phyloP scores from a whole-genome alignment of 1,140 invertebrate species.

The Cardiocondyla obscurior region DNA sequence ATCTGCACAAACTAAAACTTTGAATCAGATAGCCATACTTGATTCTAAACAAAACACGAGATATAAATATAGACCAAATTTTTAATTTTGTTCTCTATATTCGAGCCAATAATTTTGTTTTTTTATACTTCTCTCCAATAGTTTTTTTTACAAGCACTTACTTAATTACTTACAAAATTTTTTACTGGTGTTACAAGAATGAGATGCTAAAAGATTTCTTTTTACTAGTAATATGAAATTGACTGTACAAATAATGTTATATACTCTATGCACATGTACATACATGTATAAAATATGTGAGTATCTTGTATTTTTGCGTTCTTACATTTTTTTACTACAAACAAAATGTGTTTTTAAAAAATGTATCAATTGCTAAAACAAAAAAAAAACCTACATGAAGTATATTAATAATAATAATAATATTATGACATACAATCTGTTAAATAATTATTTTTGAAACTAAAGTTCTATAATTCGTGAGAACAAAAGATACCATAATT shows the following conservation, averaged over 20 bases:
- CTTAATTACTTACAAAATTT: background rate
- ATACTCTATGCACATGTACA: background rate
- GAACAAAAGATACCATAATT: background rate
- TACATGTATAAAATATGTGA: conserved; percentile 1
- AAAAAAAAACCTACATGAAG: background rate
- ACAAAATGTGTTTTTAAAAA: background rate
- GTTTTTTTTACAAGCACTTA: conserved; percentile 6
- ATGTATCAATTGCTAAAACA: background rate
- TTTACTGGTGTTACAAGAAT: background rate
- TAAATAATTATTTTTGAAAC: background rate
- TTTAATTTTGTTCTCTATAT: background rate
- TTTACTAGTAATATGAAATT: background rate
- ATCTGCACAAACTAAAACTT: conserved; percentile 7
- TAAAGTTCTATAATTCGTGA: background rate
- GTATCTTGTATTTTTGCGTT: background rate
- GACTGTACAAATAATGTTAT: conserved; percentile 12
- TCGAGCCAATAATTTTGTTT: background rate
- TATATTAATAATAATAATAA: background rate
- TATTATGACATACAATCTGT: background rate
- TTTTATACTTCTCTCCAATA: background rate
- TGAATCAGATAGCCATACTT: background rate
- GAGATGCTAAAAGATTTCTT: background rate
- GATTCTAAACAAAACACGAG: background rate
- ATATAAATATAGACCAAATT: conserved; percentile 10
- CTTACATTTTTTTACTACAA: background rate